Base-by-base conservation (phyloP, 2,888 invertebrate genomes). In the Choreutis nemorana region DNA sequence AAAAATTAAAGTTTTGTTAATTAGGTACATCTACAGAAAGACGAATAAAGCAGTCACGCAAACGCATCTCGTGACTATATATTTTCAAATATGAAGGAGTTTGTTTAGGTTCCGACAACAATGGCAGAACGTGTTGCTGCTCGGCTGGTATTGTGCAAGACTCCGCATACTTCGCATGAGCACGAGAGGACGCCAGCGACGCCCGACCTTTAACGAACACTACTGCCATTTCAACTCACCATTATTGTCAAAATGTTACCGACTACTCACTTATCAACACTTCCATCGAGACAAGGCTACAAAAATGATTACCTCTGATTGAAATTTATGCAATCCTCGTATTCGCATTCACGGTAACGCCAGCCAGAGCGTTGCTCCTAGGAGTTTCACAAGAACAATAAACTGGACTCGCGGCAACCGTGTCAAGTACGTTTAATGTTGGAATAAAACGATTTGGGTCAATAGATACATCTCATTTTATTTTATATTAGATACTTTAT, bases 401-500 rank as follows among this genome's bases (percentile, higher is more conserved):
- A 33, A 21, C 24, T 29, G 10, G 26, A 26, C 21, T n/a, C 11
- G 21, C 15, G 14, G 26, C 16, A 26, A 25, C 26, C 20, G 22
- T 10, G 27, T 23, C 29, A 20, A 25, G 25, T 24, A 26, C 18
- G 26, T 24, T 10, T 10, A 15, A n/a, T n/a, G n/a, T 27, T 23
- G n/a, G 15, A 30, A 28, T 27, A 14, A 26, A 26, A 26, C 26
- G n/a, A 23, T 12, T n/a, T 11, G 15, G 8, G 4, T 16, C 22
- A 33, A 33, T 36, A 32, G 34, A 61, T 61, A 57, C 55, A 50
- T 54, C 50, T 66, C 53, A 60, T 64, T 63, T 28, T 57, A 62
- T 62, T n/a, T 72, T 71, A 75, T 75, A 75, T 75, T 75, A 75
- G 62, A 53, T 71, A 70, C 44, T 56, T 71, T 62, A 63, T 72